Percentiles rank a stretch among this genome's conserved stretches.
These are phyloP conservation scores for Lepidochitona cinerea DNA, from an alignment of 2,888 invertebrate genomes.

Conservation along the genomic window DNA sequence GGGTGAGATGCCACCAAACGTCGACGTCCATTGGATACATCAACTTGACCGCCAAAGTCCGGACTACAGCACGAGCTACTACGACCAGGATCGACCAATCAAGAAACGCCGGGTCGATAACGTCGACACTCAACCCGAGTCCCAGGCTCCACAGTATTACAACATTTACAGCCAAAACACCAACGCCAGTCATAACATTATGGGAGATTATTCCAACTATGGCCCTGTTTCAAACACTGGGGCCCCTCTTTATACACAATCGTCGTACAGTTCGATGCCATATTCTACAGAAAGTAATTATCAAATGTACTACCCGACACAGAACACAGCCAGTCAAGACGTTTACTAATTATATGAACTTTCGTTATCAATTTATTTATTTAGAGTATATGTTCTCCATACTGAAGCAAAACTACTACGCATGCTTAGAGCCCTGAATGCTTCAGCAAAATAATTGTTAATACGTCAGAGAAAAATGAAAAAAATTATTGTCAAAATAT, in stretches of 20 bases:
- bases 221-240: not conserved
- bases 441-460: no score
- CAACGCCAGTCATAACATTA: not conserved
- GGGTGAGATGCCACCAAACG: not conserved
- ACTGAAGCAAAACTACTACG: no score
- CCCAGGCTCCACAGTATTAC: not conserved
- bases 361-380: no score
- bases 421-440: no score
- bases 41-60: not conserved
- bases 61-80: not conserved
- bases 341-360: no score
- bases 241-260: not conserved
- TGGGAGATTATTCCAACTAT: not conserved
- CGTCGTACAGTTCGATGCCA: not conserved
- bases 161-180: not conserved
- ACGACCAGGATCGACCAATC: not conserved
- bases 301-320: not conserved
- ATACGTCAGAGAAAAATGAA: no score
- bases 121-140: not conserved
- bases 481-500: no score
- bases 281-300: not conserved
- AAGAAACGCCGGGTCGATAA: not conserved
- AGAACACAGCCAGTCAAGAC: not conserved
- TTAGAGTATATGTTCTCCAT: no score
- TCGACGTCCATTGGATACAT: not conserved